Conservation (phyloP, 2,797 vertebrate species). For the Oreonectes daqikongensis region DNA sequence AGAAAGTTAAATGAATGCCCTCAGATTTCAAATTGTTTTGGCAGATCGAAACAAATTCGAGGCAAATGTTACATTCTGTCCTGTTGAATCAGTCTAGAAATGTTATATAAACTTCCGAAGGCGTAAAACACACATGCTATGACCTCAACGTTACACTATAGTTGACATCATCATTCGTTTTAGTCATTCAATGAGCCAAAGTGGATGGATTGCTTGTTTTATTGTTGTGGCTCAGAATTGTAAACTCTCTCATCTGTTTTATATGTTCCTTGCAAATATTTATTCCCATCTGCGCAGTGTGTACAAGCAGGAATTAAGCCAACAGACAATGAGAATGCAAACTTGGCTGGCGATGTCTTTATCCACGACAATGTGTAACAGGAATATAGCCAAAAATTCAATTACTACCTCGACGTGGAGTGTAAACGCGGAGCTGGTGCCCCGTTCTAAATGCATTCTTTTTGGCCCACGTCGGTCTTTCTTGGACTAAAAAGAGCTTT, state of each 20-base stretch:
- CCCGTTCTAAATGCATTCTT: constrained; percentile 14
- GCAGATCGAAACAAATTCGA: background rate
- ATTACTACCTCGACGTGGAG: constrained; percentile 34
- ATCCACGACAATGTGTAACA: constrained; percentile 41
- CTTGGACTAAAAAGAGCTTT: constrained; percentile 18
- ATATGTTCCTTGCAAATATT: constrained; percentile 56
- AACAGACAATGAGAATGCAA: constrained; percentile 53
- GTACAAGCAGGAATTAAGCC: constrained; percentile 52
- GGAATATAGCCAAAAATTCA: constrained; percentile 47
- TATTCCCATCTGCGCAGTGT: constrained; percentile 48
- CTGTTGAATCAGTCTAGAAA: background rate
- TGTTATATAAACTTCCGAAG: constrained; percentile 2
- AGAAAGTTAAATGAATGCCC: background rate
- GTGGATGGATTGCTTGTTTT: constrained; percentile 33
- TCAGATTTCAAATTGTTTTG: constrained; percentile 7
- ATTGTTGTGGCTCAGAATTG: constrained; percentile 30
- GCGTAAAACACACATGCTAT: constrained; percentile 15
- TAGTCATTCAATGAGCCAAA: constrained; percentile 33
- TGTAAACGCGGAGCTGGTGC: constrained; percentile 24
- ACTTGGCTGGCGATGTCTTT: constrained; percentile 43
- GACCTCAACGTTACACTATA: constrained; percentile 4
- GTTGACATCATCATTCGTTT: constrained; percentile 18
- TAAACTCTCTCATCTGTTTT: constrained; percentile 50
- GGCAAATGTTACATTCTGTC: background rate
- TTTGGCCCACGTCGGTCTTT: background rate